Conservation (phyloP, 2,797 vertebrate species). For the Acrossocheilus wenchowensis region DNA sequence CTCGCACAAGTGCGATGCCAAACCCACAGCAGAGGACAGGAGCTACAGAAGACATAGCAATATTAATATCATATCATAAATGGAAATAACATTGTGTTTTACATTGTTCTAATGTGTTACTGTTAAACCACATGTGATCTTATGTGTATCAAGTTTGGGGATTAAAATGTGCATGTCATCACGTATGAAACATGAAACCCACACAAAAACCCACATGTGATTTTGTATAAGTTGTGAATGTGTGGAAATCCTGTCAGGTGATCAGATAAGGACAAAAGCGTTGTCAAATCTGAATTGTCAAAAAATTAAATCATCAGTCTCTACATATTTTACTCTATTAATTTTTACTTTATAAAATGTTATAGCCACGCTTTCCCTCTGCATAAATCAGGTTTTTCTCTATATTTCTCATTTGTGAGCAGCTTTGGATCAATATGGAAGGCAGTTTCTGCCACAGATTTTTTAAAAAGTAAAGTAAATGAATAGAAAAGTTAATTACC, state of each 20-base stretch:
- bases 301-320: not conserved
- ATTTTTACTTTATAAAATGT: not conserved
- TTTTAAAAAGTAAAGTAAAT: too few relatives aligned
- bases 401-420: not conserved
- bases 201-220: not conserved
- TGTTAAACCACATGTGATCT: not conserved
- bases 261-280: not conserved
- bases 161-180: not conserved
- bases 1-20: constrained; percentile 58
- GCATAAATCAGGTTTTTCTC: not conserved
- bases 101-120: not conserved
- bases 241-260: not conserved
- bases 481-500: too few relatives aligned
- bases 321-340: not conserved
- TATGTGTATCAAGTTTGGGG: not conserved
- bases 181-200: not conserved
- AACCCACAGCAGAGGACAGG: constrained; percentile 57
- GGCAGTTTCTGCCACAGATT: too few relatives aligned
- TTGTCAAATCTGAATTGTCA: not conserved
- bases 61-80: not conserved
- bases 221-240: not conserved
- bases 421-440: not conserved
- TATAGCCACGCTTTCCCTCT: too few relatives aligned
- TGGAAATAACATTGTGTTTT: not conserved
- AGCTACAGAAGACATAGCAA: constrained; percentile 58